Conservation (phyloP, 1,140 invertebrate genomes). For the Drosophila ohnishii region DNA sequence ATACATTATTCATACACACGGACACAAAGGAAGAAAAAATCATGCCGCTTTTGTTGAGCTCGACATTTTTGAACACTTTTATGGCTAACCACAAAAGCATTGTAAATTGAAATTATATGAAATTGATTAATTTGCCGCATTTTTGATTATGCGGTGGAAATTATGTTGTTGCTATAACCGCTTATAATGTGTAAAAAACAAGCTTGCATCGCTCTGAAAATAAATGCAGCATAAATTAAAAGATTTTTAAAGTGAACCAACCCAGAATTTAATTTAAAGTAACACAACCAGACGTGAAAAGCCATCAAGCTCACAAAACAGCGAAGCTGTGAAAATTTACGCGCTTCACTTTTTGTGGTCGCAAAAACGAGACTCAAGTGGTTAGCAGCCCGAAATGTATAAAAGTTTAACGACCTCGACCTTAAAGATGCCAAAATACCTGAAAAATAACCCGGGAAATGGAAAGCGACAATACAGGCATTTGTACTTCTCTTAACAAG, state of each 20-base stretch:
- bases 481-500: constrained; percentile 42
- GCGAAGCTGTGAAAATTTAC: constrained; percentile 46
- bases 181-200: neutral
- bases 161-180: constrained; percentile 1
- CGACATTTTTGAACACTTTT: constrained; percentile 40
- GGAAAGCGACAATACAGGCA: constrained; percentile 24
- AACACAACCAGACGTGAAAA: neutral
- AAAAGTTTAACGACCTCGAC: constrained; percentile 33
- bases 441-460: constrained; percentile 1
- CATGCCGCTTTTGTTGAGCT: constrained; percentile 39
- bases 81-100: constrained; percentile 29
- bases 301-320: constrained; percentile 5
- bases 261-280: neutral
- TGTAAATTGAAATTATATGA: constrained; percentile 42
- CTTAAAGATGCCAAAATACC: constrained; percentile 21
- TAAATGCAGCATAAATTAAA: neutral
- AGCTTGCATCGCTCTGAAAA: neutral
- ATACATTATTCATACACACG: constrained; percentile 44
- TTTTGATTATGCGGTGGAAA: constrained; percentile 63
- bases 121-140: constrained; percentile 66
- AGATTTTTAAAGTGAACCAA: neutral
- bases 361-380: constrained; percentile 39
- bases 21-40: constrained; percentile 21
- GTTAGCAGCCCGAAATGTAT: constrained; percentile 10
- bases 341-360: constrained; percentile 37